These are phyloP conservation scores for Pygoscelis antarcticus DNA, from an alignment of 2,113 vertebrate genomes.

Conservation along the genomic window DNA sequence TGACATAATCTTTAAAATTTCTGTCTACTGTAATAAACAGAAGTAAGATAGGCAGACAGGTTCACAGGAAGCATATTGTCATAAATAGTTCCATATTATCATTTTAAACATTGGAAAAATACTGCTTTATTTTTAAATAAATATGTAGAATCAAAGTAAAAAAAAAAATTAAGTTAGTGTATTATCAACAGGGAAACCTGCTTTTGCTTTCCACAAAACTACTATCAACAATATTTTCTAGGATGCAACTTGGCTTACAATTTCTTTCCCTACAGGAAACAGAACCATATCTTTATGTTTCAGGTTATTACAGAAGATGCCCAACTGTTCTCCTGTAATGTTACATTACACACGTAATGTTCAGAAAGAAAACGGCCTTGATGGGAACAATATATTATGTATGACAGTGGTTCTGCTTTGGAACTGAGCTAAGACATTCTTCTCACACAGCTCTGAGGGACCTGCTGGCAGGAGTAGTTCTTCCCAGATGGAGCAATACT, in stretches of 20 bases:
- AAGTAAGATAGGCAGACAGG: neutral
- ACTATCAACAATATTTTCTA: neutral
- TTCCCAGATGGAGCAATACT: neutral
- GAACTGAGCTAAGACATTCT: neutral
- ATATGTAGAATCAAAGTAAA: neutral
- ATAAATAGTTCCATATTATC: neutral
- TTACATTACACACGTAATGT: neutral
- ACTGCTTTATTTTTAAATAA: neutral
- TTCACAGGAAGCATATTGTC: neutral
- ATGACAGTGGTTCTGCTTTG: neutral
- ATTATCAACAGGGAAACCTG: neutral
- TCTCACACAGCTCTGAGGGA: neutral
- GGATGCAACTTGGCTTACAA: neutral
- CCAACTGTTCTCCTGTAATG: neutral
- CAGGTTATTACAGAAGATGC: neutral
- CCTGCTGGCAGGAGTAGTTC: neutral
- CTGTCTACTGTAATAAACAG: neutral
- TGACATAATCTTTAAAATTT: neutral
- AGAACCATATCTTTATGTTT: neutral
- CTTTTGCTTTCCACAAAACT: neutral
- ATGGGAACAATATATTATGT: neutral
- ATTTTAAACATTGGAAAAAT: neutral
- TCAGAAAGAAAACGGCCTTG: neutral
- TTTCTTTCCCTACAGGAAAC: neutral
- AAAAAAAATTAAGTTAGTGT: accelerated